Base-by-base conservation (phyloP, 2,113 vertebrate genomes). In the Butorides virescens region DNA sequence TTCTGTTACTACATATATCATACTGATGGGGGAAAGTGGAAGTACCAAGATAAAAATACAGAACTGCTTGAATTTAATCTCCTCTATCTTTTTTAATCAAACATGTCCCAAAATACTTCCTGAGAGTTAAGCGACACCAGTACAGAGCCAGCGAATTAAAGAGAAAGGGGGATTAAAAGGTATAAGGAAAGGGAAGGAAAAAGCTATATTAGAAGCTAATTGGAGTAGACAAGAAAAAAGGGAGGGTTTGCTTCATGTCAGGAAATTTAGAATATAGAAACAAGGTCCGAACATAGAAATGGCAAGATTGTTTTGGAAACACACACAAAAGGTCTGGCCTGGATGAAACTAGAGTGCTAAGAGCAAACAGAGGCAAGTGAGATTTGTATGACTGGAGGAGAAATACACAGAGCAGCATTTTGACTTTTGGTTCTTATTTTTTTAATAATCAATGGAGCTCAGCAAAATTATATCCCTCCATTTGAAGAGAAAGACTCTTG, bases 11-110 rank as follows among this genome's bases (percentile, higher is more conserved):
- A 55, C 7, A 73, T 25, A 15, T 90, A 15, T 53, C 81, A 36
- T 52, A 44, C 12, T 44, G 42, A 58, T 4, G 10, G 15, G 2
- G 25, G 16, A 74, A 77, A 78, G 27, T 30, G 15, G 23, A 93
- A 85, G 5, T 68, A 62, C 16, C 7, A n/a, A 92, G 75, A 68
- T 47, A 56, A 83, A 93, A 96, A 73, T 71, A 93, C 21, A 77
- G n/a, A 79, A 50, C 55, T 73, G 11, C 39, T 62, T 88, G 39
- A 86, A 91, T 92, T 94, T 95, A 89, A 92, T 92, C 53, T 96
- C 9, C 32, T 85, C 39, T 58, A 49, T 85, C 59, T 92, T 93
- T 92, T 90, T 83, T 70, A 93, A 86, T 94, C 63, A 94, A 86
- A 16, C 15, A 32, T 59, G 26, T 87, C 68, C 19, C 68, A 77